phyloP scores from a whole-genome alignment of 1,140 invertebrate species.

The Periplaneta americana region DNA sequence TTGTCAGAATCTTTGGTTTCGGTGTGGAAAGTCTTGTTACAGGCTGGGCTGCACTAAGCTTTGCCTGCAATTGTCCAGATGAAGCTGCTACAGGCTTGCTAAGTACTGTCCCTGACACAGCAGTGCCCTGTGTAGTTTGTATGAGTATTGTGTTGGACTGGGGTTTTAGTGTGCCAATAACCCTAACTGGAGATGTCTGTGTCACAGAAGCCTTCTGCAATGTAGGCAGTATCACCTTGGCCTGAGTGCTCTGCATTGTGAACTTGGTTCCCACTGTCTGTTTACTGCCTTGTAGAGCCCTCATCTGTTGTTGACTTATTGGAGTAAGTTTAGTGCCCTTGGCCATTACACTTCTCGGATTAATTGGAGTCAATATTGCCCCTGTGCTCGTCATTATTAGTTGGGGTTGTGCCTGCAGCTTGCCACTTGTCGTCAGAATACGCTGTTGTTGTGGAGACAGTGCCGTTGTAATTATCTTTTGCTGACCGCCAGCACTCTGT shows the following conservation, averaged over 20 bases:
- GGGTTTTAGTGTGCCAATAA: neutral
- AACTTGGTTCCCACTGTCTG: slow-evolving; percentile 13
- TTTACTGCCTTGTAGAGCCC: slow-evolving; percentile 27
- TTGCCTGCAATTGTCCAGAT: neutral
- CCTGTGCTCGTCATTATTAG: slow-evolving; percentile 14
- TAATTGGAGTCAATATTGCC: slow-evolving; percentile 15
- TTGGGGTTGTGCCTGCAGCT: slow-evolving; percentile 7
- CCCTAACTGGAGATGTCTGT: neutral
- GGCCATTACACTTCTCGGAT: slow-evolving; percentile 13
- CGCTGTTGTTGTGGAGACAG: slow-evolving; percentile 51
- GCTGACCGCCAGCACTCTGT: slow-evolving; percentile 38
- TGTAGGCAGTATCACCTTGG: slow-evolving; percentile 10
- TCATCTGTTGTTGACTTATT: slow-evolving; percentile 39
- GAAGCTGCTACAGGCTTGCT: neutral
- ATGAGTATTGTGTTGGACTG: slow-evolving; percentile 29
- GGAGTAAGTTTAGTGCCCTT: slow-evolving; percentile 43
- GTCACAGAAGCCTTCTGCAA: slow-evolving; percentile 2
- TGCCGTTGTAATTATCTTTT: slow-evolving; percentile 23
- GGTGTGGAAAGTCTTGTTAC: neutral
- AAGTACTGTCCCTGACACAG: slow-evolving; percentile 19
- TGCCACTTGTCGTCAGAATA: slow-evolving; percentile 38
- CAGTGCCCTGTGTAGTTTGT: slow-evolving; percentile 31
- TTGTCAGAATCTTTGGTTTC: neutral
- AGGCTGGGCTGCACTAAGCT: neutral
- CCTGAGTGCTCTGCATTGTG: slow-evolving; percentile 9